Evolutionary conservation across 2,113 vertebrate species (phyloP), one percentile per base, ranked within the genome.

Genomic region (Phalacrocorax aristotelis): DNA sequence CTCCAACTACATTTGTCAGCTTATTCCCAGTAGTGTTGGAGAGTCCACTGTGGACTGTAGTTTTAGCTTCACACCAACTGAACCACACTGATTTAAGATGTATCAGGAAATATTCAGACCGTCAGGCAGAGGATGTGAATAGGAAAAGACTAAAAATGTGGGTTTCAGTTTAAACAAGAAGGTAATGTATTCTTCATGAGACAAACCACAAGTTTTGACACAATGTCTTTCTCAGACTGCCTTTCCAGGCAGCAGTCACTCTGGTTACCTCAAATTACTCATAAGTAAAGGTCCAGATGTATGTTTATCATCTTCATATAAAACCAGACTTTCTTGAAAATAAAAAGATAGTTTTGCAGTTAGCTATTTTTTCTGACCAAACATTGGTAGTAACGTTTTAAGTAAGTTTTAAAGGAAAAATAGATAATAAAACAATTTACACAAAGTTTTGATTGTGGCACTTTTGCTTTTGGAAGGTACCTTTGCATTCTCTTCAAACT

Each of bases 301-400:
- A 94, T 77, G 84, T 90, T 95, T 96, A 93, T 68, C 64, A 93
- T 95, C 69, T 87, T 68, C n/a, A 51, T 75, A 89, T 82, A 85
- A 96, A 91, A 93, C 48, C 81, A 94, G 60, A 91, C 87, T 85
- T 95, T 84, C 84, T 57, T 91, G 78, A 76, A 94, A 93, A 95
- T 79, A 87, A 91, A 69, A 89, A 91, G 26, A 75, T 65, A 76
- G 40, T 40, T 82, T 87, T 91, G 55, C 61, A 93, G 48, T 87
- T 81, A 91, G 84, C 25, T 88, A 69, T 91, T 94, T 90, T 79
- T 93, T 87, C 84, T 94, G 78, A 65, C 65, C 49, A 95, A 82
- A 64, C 18, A 40, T 9, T 26, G 7, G 18, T 60, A 64, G 21
- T 19, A 64, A 51, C 60, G 52, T 62, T 87, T 84, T 75, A 77